Evolutionary conservation across 2,797 vertebrate species (phyloP).

Genomic region (Acridotheres tristis): DNA sequence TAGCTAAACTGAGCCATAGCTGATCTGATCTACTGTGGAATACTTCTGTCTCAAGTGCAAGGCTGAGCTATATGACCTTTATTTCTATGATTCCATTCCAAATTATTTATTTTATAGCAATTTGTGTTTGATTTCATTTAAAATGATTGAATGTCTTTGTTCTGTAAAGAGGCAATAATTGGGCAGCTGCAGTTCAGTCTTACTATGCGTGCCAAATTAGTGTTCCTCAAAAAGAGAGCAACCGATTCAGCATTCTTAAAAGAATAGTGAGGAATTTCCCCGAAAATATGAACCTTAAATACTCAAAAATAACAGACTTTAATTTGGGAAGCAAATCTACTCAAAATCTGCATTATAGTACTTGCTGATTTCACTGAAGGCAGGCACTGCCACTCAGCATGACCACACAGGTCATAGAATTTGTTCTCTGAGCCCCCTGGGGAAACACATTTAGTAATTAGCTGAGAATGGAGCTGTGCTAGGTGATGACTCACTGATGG

Average conservation of each 20-base stretch:
- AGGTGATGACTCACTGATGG: not conserved
- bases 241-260: not conserved
- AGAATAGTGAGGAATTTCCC: not conserved
- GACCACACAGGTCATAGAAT: fast-evolving
- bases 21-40: not conserved
- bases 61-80: not conserved
- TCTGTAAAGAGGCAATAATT: not conserved
- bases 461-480: not conserved
- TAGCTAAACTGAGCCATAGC: not conserved
- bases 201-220: not conserved
- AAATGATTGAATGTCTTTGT: not conserved
- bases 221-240: not conserved
- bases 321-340: not conserved
- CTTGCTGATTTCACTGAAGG: not conserved
- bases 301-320: not conserved
- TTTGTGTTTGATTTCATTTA: not conserved
- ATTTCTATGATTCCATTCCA: not conserved
- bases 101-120: not conserved
- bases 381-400: not conserved
- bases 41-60: not conserved
- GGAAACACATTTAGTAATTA: not conserved
- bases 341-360: not conserved
- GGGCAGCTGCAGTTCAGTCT: not conserved
- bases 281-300: not conserved
- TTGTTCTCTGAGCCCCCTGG: not conserved